Evolutionary conservation across 2,113 vertebrate genomes (phyloP).

Genomic region (Cygnus buccinator): DNA sequence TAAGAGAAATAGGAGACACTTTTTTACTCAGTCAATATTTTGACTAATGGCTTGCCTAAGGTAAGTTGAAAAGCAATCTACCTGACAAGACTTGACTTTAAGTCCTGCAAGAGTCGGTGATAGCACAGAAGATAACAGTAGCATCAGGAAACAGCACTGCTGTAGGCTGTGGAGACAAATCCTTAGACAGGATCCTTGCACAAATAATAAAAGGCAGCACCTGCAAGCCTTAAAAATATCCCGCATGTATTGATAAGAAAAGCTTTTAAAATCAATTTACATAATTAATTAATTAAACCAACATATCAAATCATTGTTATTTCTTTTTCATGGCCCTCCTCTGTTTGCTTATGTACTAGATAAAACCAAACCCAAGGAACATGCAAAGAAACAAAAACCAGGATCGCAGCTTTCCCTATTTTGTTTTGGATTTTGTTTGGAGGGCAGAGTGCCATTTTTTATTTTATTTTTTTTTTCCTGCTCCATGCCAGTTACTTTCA

Average conservation of each 20-base stretch:
- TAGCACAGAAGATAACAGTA: neutral
- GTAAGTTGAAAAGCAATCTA: neutral
- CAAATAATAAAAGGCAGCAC: slow-evolving; percentile 4
- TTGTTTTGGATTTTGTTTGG: neutral
- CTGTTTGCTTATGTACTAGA: neutral
- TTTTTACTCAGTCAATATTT: neutral
- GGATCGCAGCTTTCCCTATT: neutral
- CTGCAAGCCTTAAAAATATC: neutral
- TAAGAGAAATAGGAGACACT: neutral
- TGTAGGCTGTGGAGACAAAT: neutral
- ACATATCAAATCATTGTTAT: neutral
- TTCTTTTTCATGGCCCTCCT: neutral
- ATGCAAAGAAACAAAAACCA: neutral
- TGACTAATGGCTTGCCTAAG: neutral
- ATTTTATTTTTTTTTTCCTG: neutral
- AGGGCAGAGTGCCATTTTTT: neutral
- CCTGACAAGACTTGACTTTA: neutral
- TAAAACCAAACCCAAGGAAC: neutral
- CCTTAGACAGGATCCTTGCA: neutral
- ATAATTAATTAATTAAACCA: neutral
- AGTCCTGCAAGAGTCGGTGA: neutral
- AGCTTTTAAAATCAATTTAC: neutral
- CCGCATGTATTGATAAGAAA: neutral
- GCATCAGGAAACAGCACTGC: neutral
- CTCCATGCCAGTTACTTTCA: neutral